Base-by-base conservation (phyloP, 35 echinoderm and acorn worm species). In the Anneissia japonica region DNA sequence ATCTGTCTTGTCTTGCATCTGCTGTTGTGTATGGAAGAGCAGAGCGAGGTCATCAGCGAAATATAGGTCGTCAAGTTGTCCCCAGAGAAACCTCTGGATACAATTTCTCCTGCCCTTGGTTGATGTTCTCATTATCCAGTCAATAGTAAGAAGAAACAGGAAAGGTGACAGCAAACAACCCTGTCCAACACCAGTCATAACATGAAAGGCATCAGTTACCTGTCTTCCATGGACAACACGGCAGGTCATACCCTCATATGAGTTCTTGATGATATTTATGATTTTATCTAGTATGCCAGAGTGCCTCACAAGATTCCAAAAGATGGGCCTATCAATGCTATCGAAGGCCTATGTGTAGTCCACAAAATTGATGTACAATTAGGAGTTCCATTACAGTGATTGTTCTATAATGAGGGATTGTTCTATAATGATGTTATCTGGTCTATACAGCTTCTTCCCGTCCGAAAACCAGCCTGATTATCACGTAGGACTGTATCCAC, bases 51-150 rank as follows among this genome's bases (percentile, higher is more conserved):
- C n/a, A n/a, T 72, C 55, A 16, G 55, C 55, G n/a, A 72, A 72
- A n/a, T 72, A 13, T n/a, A 72, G n/a, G 55, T 72, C n/a, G 55
- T 72, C 55, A 16, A 72, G 55, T 72, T 72, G 55, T 72, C 55
- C n/a, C 55, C 55, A 72, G 55, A 16, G 55, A 16, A 13, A n/a
- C 55, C 55, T 16, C 55, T 72, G 55, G 55, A 72, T 72, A 72
- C 55, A 16, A n/a, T 72, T 72, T 72, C 55, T 72, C 55, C 55
- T 72, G 55, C 55, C 55, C 55, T 72, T 16, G 55, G 55, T 72
- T 72, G 55, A 72, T 72, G 55, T 72, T 72, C 55, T 72, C 55
- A 72, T 72, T 72, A 72, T 72, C 55, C 55, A 72, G n/a, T 72
- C 55, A n/a, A 72, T 72, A n/a, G 55, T n/a, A 72, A 72, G 55